A percentile compares a stretch with the other conserved stretches of the same genome.
phyloP scores from a whole-genome alignment of 2,113 vertebrate species.

The Chamaetylas fuelleborni region DNA sequence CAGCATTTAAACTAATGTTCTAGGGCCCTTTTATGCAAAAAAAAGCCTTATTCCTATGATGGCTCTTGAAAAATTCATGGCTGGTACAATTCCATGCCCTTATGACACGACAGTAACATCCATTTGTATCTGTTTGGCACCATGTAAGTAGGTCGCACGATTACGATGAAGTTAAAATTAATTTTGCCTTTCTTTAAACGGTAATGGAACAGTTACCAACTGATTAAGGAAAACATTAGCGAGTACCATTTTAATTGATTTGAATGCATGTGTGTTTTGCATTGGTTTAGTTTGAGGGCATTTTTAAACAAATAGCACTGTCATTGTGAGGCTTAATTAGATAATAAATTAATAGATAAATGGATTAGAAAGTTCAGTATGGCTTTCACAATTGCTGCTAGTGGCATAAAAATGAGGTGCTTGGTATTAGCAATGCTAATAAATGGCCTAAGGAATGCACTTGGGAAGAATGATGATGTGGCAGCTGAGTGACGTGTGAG shows the following conservation, averaged over 20 bases:
- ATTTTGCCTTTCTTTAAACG: background rate
- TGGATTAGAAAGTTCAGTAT: slow-evolving; percentile 70
- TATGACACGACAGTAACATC: slow-evolving; percentile 9
- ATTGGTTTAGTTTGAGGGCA: slow-evolving; percentile 74
- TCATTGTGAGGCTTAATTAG: slow-evolving; percentile 74
- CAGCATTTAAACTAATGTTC: background rate
- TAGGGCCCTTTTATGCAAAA: slow-evolving; percentile 8
- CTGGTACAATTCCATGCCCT: slow-evolving; percentile 16
- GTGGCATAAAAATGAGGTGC: slow-evolving; percentile 40
- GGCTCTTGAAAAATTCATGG: slow-evolving; percentile 55
- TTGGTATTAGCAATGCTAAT: slow-evolving; percentile 34
- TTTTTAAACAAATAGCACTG: slow-evolving; percentile 76
- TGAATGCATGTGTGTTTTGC: slow-evolving; percentile 63
- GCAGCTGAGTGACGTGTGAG: background rate
- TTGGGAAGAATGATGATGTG: slow-evolving; percentile 23
- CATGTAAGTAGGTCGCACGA: background rate
- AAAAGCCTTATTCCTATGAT: background rate
- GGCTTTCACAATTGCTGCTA: slow-evolving; percentile 37
- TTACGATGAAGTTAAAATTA: slow-evolving; percentile 46
- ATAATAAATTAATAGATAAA: slow-evolving; percentile 83
- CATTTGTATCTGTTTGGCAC: slow-evolving; percentile 40
- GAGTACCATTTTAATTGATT: slow-evolving; percentile 71
- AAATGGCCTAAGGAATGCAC: slow-evolving; percentile 36
- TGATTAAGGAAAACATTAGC: slow-evolving; percentile 69
- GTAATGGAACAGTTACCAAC: slow-evolving; percentile 45